Conservation (phyloP, 2,797 vertebrate species). For the Sebastes jordani region DNA sequence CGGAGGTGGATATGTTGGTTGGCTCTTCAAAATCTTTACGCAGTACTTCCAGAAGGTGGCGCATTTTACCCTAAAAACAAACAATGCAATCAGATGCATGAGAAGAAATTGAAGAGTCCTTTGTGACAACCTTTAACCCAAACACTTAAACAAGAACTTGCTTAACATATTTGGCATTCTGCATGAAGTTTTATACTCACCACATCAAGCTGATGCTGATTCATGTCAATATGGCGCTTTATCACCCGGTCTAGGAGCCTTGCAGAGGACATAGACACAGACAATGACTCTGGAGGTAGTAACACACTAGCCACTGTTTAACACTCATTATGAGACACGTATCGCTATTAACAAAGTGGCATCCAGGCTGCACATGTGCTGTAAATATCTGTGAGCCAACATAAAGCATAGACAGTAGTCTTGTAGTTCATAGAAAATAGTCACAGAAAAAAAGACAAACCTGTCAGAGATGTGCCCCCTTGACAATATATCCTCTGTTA, state of each 20-base stretch:
- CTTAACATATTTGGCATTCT: not conserved
- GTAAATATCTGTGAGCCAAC: not conserved
- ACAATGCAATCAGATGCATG: not conserved
- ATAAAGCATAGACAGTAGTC: not conserved
- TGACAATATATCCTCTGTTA: conserved; percentile 93
- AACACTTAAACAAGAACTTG: not conserved
- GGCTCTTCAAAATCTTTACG: conserved; percentile 84
- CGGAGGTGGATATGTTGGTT: conserved; percentile 23
- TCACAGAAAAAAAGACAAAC: conserved; percentile 67
- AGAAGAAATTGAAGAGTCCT: not conserved
- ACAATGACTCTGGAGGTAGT: not conserved
- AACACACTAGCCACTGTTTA: not conserved
- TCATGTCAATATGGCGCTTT: conserved; percentile 88
- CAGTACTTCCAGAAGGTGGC: conserved; percentile 86
- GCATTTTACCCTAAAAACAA: conserved; percentile 90
- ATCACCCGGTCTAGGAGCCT: conserved; percentile 90
- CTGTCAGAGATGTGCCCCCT: conserved; percentile 91
- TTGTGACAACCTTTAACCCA: not conserved
- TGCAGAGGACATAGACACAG: conserved; percentile 43
- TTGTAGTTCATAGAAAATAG: not conserved
- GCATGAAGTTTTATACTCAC: conserved; percentile 67
- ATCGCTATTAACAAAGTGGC: not conserved
- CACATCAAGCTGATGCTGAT: conserved; percentile 88
- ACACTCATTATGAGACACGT: not conserved
- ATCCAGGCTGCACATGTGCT: not conserved